A percentile compares a stretch with the other conserved stretches of the same genome.
phyloP scores from a whole-genome alignment of 2,113 vertebrate species.

The Halichoeres trimaculatus region DNA sequence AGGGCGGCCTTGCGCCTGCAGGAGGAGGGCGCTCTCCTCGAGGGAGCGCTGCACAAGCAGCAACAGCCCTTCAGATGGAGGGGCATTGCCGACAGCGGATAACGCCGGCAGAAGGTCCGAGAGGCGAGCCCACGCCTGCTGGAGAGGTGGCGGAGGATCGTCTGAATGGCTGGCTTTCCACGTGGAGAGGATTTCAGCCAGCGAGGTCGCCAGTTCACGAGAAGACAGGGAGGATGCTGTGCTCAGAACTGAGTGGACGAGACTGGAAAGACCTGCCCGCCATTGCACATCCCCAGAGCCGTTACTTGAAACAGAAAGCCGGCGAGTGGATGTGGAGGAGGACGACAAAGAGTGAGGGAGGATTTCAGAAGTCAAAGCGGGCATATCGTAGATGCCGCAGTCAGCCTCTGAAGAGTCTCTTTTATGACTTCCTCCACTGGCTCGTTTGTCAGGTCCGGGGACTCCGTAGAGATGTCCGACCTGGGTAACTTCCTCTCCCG shows the following conservation, averaged over 20 bases:
- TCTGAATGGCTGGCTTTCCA: conserved; percentile 80
- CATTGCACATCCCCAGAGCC: conserved; percentile 84
- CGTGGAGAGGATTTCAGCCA: conserved; percentile 83
- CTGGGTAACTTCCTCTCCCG: conserved; percentile 52
- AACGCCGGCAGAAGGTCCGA: conserved; percentile 81
- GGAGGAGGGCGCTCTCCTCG: conserved; percentile 78
- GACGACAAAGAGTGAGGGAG: conserved; percentile 74
- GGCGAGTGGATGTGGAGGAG: conserved; percentile 65
- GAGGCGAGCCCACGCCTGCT: conserved; percentile 81
- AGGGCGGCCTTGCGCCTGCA: conserved; percentile 84
- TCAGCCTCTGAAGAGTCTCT: conserved; percentile 71
- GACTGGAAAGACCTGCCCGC: conserved; percentile 74
- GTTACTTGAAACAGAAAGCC: conserved; percentile 83
- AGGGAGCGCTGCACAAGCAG: conserved; percentile 80
- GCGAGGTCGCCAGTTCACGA: conserved; percentile 78
- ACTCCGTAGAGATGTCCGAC: conserved; percentile 64
- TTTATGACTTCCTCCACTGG: conserved; percentile 36
- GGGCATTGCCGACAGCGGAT: conserved; percentile 61
- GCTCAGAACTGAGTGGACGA: conserved; percentile 79
- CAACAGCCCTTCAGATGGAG: conserved; percentile 78
- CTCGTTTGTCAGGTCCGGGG: conserved; percentile 75
- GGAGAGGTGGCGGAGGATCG: conserved; percentile 77
- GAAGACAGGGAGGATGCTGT: conserved; percentile 62
- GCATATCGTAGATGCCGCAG: conserved; percentile 90
- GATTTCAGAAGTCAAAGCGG: conserved; percentile 79